Percentiles rank a stretch among this genome's conserved stretches.
Evolutionary conservation across 2,797 vertebrate species (phyloP).

Genomic region (Xyrichtys novacula): DNA sequence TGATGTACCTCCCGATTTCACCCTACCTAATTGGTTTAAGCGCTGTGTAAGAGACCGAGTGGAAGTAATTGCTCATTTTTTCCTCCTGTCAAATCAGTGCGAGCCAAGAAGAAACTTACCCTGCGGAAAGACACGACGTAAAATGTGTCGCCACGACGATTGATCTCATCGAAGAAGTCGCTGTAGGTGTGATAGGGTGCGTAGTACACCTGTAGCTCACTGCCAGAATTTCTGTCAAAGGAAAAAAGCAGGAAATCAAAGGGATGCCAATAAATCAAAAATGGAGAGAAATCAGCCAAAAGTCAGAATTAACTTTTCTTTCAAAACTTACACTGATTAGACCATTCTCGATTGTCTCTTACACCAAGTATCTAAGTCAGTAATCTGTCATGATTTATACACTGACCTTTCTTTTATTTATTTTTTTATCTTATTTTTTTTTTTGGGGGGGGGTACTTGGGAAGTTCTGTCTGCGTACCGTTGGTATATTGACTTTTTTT

Average conservation of each 20-base stretch:
- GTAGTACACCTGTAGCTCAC: slow-evolving; percentile 94
- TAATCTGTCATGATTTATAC: too few relatives aligned
- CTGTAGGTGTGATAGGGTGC: slow-evolving; percentile 91
- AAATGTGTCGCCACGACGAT: slow-evolving; percentile 93
- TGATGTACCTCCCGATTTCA: not conserved
- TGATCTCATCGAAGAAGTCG: slow-evolving; percentile 94
- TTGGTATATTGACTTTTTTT: too few relatives aligned
- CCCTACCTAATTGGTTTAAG: not conserved
- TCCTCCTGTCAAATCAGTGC: not conserved
- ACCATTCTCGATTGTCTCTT: too few relatives aligned
- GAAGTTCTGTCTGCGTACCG: too few relatives aligned
- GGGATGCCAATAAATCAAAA: not conserved
- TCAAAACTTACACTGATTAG: too few relatives aligned
- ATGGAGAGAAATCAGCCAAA: not conserved
- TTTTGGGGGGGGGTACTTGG: too few relatives aligned
- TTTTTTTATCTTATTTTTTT: too few relatives aligned
- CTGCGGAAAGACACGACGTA: slow-evolving; percentile 97
- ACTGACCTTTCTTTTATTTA: too few relatives aligned
- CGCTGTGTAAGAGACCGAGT: slow-evolving; percentile 1
- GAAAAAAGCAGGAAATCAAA: not conserved
- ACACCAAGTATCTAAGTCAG: too few relatives aligned
- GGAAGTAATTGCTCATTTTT: not conserved
- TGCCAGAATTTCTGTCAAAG: slow-evolving; percentile 86
- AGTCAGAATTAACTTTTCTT: too few relatives aligned
- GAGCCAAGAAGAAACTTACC: slow-evolving; percentile 81